Conservation (phyloP, 1,140 invertebrate genomes). For the Contarinia nasturtii region DNA sequence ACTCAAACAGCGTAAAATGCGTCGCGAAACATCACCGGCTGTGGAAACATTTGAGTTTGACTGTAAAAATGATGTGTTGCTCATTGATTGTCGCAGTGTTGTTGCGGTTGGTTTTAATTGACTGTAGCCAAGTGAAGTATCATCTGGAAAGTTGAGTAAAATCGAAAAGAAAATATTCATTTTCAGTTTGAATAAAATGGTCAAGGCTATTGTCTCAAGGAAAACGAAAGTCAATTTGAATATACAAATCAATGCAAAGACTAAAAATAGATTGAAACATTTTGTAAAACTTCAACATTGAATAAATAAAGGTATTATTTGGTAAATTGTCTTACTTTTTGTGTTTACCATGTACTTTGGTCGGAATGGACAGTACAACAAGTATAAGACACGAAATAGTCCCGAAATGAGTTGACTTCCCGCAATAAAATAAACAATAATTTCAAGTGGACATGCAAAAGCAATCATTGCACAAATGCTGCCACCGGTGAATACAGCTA, state of each 20-base stretch:
- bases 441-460: slow-evolving; percentile 38
- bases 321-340: background rate
- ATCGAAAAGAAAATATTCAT: too few relatives aligned
- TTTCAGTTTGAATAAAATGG: too few relatives aligned
- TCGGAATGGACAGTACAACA: slow-evolving; percentile 16
- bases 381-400: slow-evolving; percentile 16
- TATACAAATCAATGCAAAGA: too few relatives aligned
- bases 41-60: slow-evolving; percentile 9
- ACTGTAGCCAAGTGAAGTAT: slow-evolving; percentile 19
- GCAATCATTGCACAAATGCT: slow-evolving; percentile 42
- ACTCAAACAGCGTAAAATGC: slow-evolving; percentile 20
- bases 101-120: slow-evolving; percentile 13
- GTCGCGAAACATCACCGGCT: slow-evolving; percentile 10
- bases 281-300: too few relatives aligned
- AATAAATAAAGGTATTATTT: too few relatives aligned
- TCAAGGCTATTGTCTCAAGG: too few relatives aligned
- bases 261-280: too few relatives aligned
- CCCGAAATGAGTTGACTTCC: slow-evolving; percentile 15
- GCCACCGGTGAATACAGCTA: slow-evolving; percentile 43
- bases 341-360: slow-evolving; percentile 12
- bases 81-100: background rate
- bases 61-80: slow-evolving; percentile 7
- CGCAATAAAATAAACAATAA: slow-evolving; percentile 18
- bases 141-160: slow-evolving; percentile 4
- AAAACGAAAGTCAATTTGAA: too few relatives aligned